Evolutionary conservation across 2,797 vertebrate species (phyloP).

Genomic region (Gadopsis bispinosus): DNA sequence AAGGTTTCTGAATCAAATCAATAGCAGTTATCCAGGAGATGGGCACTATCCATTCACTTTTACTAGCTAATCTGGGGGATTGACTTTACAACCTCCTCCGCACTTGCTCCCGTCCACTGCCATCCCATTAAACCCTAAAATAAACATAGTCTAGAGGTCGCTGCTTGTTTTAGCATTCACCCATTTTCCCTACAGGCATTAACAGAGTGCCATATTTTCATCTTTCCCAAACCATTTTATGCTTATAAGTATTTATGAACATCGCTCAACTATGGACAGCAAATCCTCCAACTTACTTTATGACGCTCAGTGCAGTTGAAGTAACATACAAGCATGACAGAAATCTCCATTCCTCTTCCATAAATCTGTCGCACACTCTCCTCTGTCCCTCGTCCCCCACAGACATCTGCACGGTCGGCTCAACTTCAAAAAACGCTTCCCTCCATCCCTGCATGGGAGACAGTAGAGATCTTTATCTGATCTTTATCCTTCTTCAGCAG

Average conservation of each 20-base stretch:
- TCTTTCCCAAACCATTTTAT: slow-evolving; percentile 19
- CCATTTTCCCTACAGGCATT: slow-evolving; percentile 13
- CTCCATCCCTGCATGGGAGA: slow-evolving; percentile 33
- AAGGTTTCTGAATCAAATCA: slow-evolving; percentile 20
- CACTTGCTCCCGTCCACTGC: slow-evolving; percentile 1
- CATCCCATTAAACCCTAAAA: slow-evolving; percentile 51
- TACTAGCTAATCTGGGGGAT: slow-evolving; percentile 37
- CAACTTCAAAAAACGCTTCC: slow-evolving; percentile 64
- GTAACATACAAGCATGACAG: slow-evolving; percentile 14
- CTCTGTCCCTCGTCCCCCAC: slow-evolving; percentile 44
- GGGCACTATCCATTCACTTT: slow-evolving; percentile 44
- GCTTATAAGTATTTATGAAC: slow-evolving; percentile 18
- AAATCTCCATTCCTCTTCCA: slow-evolving; percentile 38
- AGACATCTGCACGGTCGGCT: slow-evolving; percentile 61
- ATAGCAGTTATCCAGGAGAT: slow-evolving; percentile 10
- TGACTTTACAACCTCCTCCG: slow-evolving; percentile 45
- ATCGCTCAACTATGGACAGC: slow-evolving; percentile 17
- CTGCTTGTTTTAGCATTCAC: slow-evolving; percentile 38
- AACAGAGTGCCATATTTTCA: slow-evolving; percentile 28
- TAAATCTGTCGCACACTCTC: slow-evolving; percentile 60
- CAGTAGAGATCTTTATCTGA: slow-evolving; percentile 65
- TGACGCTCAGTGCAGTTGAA: slow-evolving; percentile 13
- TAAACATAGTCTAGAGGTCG: slow-evolving; percentile 40
- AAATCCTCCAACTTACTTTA: slow-evolving; percentile 34
- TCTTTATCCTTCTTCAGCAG: slow-evolving; percentile 68